Percentiles rank a stretch among this genome's conserved stretches.
phyloP scores from a whole-genome alignment of 2,888 invertebrate species.

The Eustalomyia histrio region DNA sequence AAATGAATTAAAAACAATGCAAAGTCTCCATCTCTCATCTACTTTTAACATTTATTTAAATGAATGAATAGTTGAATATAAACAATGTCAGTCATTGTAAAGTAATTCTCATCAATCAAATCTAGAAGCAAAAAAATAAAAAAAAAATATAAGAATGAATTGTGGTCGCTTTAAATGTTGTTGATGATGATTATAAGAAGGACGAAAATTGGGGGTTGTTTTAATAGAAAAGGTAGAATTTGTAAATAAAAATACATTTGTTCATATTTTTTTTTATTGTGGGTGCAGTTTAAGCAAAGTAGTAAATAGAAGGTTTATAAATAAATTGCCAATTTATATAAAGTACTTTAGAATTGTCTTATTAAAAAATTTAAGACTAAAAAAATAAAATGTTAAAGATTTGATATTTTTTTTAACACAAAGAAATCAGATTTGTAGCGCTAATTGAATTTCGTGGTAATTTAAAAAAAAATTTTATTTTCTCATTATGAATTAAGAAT shows the following conservation, averaged over 20 bases:
- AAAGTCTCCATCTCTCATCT: slow-evolving; percentile 66
- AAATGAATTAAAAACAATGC: slow-evolving; percentile 62
- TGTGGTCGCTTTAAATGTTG: slow-evolving; percentile 32
- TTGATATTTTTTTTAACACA: no score
- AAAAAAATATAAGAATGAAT: slow-evolving; percentile 24
- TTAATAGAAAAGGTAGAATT: background rate
- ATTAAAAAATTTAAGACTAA: background rate
- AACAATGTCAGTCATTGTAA: slow-evolving; percentile 65
- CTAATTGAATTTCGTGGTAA: no score
- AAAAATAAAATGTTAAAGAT: no score
- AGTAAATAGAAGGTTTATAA: background rate
- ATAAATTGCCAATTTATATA: slow-evolving; percentile 7
- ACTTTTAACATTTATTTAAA: slow-evolving; percentile 50
- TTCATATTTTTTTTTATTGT: background rate
- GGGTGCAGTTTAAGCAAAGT: background rate
- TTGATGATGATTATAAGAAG: slow-evolving; percentile 14
- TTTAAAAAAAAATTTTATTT: no score
- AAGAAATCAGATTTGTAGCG: no score
- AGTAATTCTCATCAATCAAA: slow-evolving; percentile 66
- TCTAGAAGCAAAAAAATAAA: slow-evolving; percentile 24
- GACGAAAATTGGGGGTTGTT: slow-evolving; percentile 20
- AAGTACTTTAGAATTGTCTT: background rate
- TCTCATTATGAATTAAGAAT: no score
- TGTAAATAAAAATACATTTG: background rate
- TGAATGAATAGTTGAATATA: slow-evolving; percentile 55